These are phyloP conservation scores for Urocitellus parryii DNA, from an alignment of 2,113 vertebrate species.

Conservation along the genomic window DNA sequence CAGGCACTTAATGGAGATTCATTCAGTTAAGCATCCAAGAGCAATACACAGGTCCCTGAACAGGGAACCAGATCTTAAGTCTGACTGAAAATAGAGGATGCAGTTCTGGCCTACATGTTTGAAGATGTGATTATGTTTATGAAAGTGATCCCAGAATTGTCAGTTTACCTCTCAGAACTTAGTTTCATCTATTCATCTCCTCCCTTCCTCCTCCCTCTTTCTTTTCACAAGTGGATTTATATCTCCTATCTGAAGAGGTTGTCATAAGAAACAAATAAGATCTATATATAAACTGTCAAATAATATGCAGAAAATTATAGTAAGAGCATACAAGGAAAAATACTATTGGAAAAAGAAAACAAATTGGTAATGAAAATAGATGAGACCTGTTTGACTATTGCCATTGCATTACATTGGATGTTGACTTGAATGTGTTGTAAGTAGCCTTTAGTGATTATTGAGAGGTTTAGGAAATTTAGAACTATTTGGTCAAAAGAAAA, in stretches of 20 bases:
- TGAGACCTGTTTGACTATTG: background rate
- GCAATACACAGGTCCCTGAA: background rate
- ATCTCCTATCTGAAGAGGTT: background rate
- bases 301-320: background rate
- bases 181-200: background rate
- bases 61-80: background rate
- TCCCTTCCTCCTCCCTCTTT: background rate
- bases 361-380: background rate
- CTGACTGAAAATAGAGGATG: background rate
- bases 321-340: background rate
- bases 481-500: background rate
- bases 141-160: background rate
- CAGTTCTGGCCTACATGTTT: background rate
- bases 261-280: background rate
- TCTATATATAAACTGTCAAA: background rate
- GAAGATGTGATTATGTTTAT: background rate
- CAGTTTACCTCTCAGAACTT: background rate
- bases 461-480: background rate
- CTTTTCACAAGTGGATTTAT: background rate
- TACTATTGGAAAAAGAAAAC: background rate
- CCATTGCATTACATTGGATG: background rate
- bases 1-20: background rate
- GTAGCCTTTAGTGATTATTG: background rate
- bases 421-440: conserved; percentile 1
- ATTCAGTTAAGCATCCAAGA: background rate